These are phyloP conservation scores for Spea multiplicata DNA, from an alignment of 2,113 vertebrate species.

Conservation along the genomic window DNA sequence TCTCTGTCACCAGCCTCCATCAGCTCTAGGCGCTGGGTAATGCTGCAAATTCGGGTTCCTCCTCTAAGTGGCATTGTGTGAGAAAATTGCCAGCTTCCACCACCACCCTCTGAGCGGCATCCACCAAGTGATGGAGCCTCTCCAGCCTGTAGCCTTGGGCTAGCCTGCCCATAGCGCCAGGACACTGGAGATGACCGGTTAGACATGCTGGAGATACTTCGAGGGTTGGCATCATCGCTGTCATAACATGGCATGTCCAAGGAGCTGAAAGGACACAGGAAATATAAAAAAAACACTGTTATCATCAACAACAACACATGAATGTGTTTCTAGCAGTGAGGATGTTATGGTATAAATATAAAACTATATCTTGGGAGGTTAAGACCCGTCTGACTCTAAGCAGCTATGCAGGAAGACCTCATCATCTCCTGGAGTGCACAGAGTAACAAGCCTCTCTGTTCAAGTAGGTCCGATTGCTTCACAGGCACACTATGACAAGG, in stretches of 20 bases:
- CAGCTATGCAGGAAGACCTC: no score
- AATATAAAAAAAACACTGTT: background rate
- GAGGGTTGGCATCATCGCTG: constrained; percentile 86
- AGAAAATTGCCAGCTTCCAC: constrained; percentile 76
- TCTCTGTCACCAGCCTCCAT: constrained; percentile 76
- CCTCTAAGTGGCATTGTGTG: constrained; percentile 89
- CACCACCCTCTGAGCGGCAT: constrained; percentile 71
- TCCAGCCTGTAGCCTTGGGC: constrained; percentile 88
- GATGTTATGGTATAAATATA: no score
- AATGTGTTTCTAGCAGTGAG: no score
- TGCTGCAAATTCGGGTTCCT: constrained; percentile 76
- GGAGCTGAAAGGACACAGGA: constrained; percentile 63
- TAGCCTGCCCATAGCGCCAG: constrained; percentile 92
- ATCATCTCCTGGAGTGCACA: no score
- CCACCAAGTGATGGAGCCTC: constrained; percentile 87
- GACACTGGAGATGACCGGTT: constrained; percentile 92
- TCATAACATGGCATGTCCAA: constrained; percentile 87
- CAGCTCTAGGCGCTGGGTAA: constrained; percentile 81
- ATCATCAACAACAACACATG: no score
- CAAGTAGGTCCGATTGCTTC: no score
- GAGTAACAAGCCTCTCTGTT: no score
- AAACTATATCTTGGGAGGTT: no score
- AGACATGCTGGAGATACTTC: constrained; percentile 86
- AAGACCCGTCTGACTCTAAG: no score
- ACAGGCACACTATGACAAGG: no score